Percentiles rank a stretch among this genome's conserved stretches.
Conservation (phyloP, 2,888 invertebrate genomes). For the Himalopsyche tibetana region DNA sequence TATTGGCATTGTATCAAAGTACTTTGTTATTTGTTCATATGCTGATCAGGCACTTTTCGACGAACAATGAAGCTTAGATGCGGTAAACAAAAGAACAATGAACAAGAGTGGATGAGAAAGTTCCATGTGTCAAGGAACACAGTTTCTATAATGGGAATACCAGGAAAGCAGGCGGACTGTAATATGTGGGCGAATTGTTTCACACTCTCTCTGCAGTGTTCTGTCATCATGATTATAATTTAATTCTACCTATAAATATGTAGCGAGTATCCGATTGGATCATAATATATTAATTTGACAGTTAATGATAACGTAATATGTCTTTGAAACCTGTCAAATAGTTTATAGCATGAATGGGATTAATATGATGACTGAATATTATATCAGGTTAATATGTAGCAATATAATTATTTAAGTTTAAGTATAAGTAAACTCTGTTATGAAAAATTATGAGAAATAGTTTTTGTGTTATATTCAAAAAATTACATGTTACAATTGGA, state of each 20-base stretch:
- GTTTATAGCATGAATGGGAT: no score
- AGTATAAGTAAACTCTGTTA: no score
- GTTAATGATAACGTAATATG: no score
- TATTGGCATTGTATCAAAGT: neutral
- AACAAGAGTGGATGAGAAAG: neutral
- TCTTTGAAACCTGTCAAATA: no score
- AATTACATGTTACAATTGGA: no score
- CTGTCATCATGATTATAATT: neutral
- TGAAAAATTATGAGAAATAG: no score
- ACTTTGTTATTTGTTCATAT: neutral
- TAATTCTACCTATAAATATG: neutral
- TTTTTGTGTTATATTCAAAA: no score
- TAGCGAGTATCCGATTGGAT: no score
- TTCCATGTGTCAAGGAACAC: neutral
- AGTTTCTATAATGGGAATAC: neutral
- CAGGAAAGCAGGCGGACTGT: neutral
- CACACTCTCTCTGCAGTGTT: neutral
- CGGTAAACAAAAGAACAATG: slow-evolving; percentile 15
- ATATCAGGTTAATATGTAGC: no score
- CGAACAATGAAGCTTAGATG: neutral
- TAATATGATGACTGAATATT: no score
- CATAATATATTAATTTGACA: no score
- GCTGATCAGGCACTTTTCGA: neutral
- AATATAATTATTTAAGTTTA: no score
- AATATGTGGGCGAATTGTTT: neutral